Evolutionary conservation across 2,888 invertebrate genomes (phyloP), one percentile per base, ranked within the genome.

Genomic region (Scaptomyza caliginosa): DNA sequence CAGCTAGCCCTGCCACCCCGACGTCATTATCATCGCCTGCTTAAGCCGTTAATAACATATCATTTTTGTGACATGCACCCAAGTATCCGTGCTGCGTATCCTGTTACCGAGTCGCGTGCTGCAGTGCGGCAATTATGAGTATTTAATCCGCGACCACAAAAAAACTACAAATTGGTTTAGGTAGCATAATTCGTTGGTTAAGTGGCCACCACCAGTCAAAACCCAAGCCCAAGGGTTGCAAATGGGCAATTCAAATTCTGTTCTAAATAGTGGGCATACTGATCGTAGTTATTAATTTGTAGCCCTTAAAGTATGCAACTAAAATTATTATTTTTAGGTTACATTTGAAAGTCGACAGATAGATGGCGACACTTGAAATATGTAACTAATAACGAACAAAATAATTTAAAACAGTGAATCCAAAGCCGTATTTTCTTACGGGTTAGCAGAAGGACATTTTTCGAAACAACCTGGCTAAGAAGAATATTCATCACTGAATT

Each of bases 71-170:
- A 58, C 70, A 78, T 60, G 46, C 60, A 40, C 60, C 21, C 43
- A 43, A 55, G 59, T 40, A 42, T 42, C 16, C 49, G 68, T 57
- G 50, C 43, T 2, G 4, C 43, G 62, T 79, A 85, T 82, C 82
- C 67, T 51, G 77, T 85, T 85, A 69, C 82, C 36, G 39, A 19
- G 79, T 71, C 82, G 85, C 82, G 82, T 83, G 82, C 58, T 23
- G 26, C 39, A 21, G 17, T 60, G 59, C 63, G 46, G 64, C 83
- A 88, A 88, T 89, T 89, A 88, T 85, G 86, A 79, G 85, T 76
- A 85, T 78, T 89, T 88, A 89, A 88, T 89, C 88, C 79, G 57
- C 63, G 74, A 77, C 86, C 82, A 73, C 88, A 32, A 46, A 82
- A 77, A 68, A 79, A 77, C 76, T 84, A 77, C 73, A 73, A 83